Conservation (phyloP, 2,888 invertebrate species). For the Drosophila anomalipes region DNA sequence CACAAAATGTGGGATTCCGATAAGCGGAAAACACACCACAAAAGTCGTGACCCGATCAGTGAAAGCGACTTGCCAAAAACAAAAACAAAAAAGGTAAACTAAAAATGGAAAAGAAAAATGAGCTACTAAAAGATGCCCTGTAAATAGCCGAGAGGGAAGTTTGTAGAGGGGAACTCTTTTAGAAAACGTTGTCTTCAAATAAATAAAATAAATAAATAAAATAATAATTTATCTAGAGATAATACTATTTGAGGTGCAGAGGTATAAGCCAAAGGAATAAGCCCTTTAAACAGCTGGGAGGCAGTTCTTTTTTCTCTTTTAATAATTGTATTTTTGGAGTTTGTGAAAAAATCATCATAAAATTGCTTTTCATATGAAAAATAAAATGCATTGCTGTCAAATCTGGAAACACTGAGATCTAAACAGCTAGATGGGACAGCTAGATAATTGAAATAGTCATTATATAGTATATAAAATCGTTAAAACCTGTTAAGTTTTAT, state of each 20-base stretch:
- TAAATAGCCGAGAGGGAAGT: neutral
- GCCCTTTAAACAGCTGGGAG: neutral
- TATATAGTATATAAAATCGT: neutral
- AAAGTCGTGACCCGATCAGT: conserved; percentile 63
- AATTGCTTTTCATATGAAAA: neutral
- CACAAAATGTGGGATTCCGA: conserved; percentile 14
- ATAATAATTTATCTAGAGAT: neutral
- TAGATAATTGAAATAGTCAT: too few species aligned
- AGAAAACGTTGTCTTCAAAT: neutral
- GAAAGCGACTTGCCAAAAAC: conserved; percentile 53
- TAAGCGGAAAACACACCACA: conserved; percentile 21
- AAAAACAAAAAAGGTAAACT: conserved; percentile 5
- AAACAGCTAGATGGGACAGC: too few species aligned
- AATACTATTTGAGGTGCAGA: neutral
- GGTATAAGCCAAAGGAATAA: too few species aligned
- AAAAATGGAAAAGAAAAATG: neutral
- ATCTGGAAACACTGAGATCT: too few species aligned
- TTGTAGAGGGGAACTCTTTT: too few species aligned
- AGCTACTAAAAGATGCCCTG: neutral
- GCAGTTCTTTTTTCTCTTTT: neutral
- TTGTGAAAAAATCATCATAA: neutral
- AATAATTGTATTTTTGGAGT: neutral
- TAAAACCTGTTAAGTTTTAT: neutral
- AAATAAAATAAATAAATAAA: neutral
- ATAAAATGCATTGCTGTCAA: too few species aligned